Percentiles rank a stretch among this genome's conserved stretches.
These are phyloP conservation scores for Tetanocera ferruginea DNA, from an alignment of 2,888 invertebrate species.

Conservation along the genomic window DNA sequence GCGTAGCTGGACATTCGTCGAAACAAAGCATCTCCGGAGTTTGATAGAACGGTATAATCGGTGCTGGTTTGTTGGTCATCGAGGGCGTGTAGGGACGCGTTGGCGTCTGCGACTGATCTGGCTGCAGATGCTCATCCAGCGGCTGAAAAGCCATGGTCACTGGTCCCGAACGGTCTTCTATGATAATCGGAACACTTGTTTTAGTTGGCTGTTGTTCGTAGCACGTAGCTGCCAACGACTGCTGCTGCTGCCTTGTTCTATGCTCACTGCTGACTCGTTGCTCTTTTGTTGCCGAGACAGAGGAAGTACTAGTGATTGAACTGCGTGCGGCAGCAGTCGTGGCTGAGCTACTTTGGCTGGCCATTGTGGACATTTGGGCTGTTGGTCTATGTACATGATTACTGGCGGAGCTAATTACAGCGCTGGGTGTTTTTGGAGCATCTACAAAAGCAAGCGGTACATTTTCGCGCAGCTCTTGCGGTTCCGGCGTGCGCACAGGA, in stretches of 20 bases:
- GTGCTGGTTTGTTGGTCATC: conserved; percentile 78
- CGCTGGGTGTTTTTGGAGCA: conserved; percentile 56
- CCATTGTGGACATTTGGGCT: conserved; percentile 46
- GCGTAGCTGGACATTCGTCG: conserved; percentile 76
- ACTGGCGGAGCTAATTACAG: conserved; percentile 38
- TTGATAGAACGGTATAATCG: conserved; percentile 84
- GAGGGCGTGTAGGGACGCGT: conserved; percentile 80
- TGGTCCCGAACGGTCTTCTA: conserved; percentile 72
- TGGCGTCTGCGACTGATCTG: conserved; percentile 65
- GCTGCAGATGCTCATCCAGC: conserved; percentile 72
- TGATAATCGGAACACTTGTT: conserved; percentile 61
- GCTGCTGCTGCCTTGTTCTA: conserved; percentile 47
- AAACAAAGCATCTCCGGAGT: conserved; percentile 77
- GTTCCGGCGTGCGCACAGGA: conserved; percentile 73
- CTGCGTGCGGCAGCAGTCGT: conserved; percentile 19
- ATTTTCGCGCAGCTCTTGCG: conserved; percentile 71
- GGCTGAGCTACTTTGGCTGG: conserved; percentile 29
- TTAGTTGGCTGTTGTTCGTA: conserved; percentile 48
- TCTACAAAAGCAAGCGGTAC: conserved; percentile 70
- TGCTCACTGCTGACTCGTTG: conserved; percentile 49
- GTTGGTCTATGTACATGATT: conserved; percentile 59
- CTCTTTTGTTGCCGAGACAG: conserved; percentile 41
- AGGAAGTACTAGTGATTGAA: conserved; percentile 50
- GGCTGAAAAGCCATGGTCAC: conserved; percentile 78
- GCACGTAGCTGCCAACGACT: conserved; percentile 12